phyloP scores from a whole-genome alignment of 2,797 vertebrate species.

The Alauda arvensis region DNA sequence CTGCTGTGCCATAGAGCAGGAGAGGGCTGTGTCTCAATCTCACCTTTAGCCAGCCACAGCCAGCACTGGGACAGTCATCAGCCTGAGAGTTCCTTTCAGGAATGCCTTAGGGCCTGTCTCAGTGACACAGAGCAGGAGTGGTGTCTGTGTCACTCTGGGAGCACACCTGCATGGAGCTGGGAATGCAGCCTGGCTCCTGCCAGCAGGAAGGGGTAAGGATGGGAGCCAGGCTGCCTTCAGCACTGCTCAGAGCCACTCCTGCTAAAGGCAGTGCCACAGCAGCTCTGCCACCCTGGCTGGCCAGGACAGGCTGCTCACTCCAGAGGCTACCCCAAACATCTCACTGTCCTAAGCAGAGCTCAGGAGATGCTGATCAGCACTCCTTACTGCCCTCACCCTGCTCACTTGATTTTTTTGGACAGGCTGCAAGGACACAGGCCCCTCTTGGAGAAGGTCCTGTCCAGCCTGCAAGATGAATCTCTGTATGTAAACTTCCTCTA shows the following conservation, averaged over 20 bases:
- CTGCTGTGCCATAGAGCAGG: background rate
- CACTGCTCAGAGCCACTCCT: background rate
- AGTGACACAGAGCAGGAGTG: background rate
- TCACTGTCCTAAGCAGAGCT: background rate
- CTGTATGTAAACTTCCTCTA: background rate
- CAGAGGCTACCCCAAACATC: background rate
- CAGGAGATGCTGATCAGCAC: background rate
- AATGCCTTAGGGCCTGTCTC: background rate
- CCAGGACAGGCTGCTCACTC: background rate
- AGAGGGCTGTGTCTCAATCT: background rate
- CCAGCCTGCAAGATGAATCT: background rate
- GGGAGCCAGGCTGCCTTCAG: background rate
- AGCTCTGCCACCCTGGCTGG: background rate
- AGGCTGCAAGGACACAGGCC: background rate
- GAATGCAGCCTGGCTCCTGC: background rate
- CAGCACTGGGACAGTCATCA: background rate
- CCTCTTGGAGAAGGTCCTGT: background rate
- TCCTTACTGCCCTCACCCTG: background rate
- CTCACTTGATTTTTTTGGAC: background rate
- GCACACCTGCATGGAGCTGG: background rate
- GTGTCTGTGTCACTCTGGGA: background rate
- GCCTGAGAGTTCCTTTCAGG: background rate
- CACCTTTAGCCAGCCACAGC: background rate
- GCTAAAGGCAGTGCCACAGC: background rate
- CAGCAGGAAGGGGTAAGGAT: background rate